These are phyloP conservation scores for Platanista minor DNA, from an alignment of 2,113 vertebrate species.

Conservation along the genomic window DNA sequence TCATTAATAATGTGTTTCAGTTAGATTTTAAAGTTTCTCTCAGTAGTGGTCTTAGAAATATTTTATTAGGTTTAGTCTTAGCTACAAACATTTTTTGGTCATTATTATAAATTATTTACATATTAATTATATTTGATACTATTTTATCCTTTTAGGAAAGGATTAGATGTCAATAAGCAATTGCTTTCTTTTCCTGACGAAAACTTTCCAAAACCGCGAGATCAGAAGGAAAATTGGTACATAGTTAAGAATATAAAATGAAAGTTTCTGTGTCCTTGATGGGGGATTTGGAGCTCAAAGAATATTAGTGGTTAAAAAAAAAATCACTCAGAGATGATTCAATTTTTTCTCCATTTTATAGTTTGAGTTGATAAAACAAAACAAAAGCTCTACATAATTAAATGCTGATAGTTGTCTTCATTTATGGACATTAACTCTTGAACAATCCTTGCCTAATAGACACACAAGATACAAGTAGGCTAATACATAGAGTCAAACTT, in stretches of 20 bases:
- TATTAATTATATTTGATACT: background rate
- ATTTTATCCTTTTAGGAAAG: background rate
- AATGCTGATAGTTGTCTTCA: background rate
- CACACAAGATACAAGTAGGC: background rate
- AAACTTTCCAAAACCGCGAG: background rate
- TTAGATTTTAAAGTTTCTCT: constrained; percentile 8
- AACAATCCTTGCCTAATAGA: background rate
- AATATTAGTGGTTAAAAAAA: background rate
- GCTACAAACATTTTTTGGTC: background rate
- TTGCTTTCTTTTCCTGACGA: background rate
- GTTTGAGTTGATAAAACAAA: background rate
- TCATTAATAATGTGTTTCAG: background rate
- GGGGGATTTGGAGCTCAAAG: background rate
- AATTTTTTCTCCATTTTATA: background rate
- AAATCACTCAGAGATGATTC: too few relatives aligned
- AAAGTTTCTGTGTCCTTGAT: background rate
- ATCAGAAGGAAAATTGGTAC: background rate
- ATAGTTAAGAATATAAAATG: background rate
- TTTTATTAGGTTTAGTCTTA: constrained; percentile 14
- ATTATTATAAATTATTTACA: background rate
- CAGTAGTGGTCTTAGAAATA: background rate
- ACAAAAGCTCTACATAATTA: background rate
- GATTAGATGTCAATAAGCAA: background rate
- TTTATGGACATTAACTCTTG: background rate
- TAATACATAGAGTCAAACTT: background rate